Base-by-base conservation (phyloP, 2,888 invertebrate species). In the Drosophila acutilabella region DNA sequence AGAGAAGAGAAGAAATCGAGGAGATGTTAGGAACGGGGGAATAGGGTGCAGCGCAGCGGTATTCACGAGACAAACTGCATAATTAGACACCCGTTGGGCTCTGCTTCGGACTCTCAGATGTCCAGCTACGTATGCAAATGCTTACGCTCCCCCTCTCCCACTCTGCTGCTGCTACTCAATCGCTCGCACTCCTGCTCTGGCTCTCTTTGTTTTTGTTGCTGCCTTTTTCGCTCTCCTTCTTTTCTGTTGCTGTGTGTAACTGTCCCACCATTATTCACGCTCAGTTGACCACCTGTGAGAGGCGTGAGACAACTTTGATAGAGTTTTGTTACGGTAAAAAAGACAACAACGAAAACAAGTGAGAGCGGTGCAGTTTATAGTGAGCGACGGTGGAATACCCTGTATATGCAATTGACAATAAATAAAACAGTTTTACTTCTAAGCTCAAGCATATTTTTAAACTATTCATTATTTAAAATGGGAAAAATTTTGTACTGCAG, bases 281-380 rank as follows among this genome's bases (percentile, higher is more conserved):
- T 90, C 80, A 82, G 90, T 81, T 91, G 90, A 68, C 91, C 90
- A 90, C 91, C 90, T 89, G 82, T 86, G 88, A 79, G 90, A 59
- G 74, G 72, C 53, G 64, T 62, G 70, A 70, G 64, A 71, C 57
- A 70, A 62, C 79, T 62, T 74, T 78, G 71, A 81, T 78, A 71
- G 71, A 78, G 53, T 73, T 69, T 72, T 64, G 79, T 75, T 75
- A 78, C 70, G 70, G 64, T 72, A 66, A 67, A 69, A 62, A 51
- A 52, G 48, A 59, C 42, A 50, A 53, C 44, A 68, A n/a, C 13
- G 60, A 23, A 20, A 10, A 56, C 13, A 57, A 33, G 5, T 18
- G 6, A 20, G 30, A 8, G 30, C 30, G 7, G 8, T 30, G 6
- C 1, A 8, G 30, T 2, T 6, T 8, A 30, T 2, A 30, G 8